These are phyloP conservation scores for Nomada hirtipes DNA, from an alignment of 2,888 invertebrate species.

Conservation along the genomic window DNA sequence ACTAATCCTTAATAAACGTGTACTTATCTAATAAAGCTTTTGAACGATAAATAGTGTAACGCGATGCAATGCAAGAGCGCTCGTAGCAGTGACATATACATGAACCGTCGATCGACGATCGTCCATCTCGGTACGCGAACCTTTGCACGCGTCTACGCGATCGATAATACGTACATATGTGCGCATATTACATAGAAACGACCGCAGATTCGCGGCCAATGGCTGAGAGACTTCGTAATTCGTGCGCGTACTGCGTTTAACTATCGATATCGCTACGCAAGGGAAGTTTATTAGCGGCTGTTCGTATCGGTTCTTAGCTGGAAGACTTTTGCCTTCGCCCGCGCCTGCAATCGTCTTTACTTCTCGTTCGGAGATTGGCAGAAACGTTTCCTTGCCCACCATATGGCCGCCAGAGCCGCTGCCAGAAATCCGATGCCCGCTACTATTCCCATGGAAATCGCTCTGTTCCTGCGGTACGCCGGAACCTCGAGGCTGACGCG, in stretches of 20 bases:
- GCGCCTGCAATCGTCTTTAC: conserved; percentile 50
- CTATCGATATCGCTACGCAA: conserved; percentile 37
- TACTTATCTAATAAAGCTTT: conserved; percentile 70
- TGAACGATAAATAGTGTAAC: conserved; percentile 65
- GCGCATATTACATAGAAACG: conserved; percentile 10
- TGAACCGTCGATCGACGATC: conserved; percentile 4
- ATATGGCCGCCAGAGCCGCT: conserved; percentile 88
- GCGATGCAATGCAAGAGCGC: conserved; percentile 62
- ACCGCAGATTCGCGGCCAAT: conserved; percentile 13
- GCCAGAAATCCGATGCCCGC: conserved; percentile 89
- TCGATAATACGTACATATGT: conserved; percentile 7
- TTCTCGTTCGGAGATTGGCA: conserved; percentile 77
- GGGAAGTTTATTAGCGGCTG: conserved; percentile 18
- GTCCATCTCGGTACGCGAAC: not conserved
- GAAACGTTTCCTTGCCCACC: conserved; percentile 85
- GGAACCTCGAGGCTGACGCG: conserved; percentile 89
- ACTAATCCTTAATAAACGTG: conserved; percentile 64
- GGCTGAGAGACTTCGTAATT: not conserved
- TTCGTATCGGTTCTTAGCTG: conserved; percentile 3
- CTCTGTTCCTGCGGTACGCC: conserved; percentile 89
- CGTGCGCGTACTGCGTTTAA: conserved; percentile 1
- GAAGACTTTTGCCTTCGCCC: not conserved
- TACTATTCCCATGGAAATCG: conserved; percentile 90
- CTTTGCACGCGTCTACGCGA: not conserved
- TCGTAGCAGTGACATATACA: conserved; percentile 56